Evolutionary conservation across 2,113 vertebrate genomes (phyloP), one percentile per base, ranked within the genome.

Genomic region (Mugil cephalus): DNA sequence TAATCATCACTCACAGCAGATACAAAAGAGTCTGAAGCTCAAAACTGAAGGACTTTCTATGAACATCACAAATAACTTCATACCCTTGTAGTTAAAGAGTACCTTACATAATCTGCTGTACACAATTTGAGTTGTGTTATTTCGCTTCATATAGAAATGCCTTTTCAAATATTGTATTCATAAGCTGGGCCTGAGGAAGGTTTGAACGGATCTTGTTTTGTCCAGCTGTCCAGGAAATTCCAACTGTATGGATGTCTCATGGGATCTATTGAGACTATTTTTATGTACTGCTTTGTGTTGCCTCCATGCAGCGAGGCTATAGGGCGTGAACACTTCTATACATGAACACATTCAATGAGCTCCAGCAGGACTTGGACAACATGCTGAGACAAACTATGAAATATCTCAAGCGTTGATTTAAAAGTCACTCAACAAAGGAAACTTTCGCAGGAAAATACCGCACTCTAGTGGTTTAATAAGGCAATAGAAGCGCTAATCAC

Each of bases 191-290:
- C 15, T 45, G 43, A 45, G n/a, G 15, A 15, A 6, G 12, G 35
- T 38, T 48, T 48, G 6, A 34, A 64, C 9, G 14, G 34, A 64
- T 18, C 36, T 4, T n/a, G 8, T 45, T 45, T 14, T 8, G 15
- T 45, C 15, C 79, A 87, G 76, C 85, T 82, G 77, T 82, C 34
- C 63, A 70, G 54, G 54, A 85, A 75, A 79, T 79, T 77, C 64
- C 18, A 77, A 45, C 19, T 55, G 8, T 10, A 34, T 63, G n/a
- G 24, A 14, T 0, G 10, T 59, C 74, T 64, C 54, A 17, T 11
- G 66, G 51, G 71, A 70, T 70, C 17, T 56, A 18, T 77, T 21
- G 2, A 30, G 8, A 39, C 47, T 79, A 74, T 82, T 70, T 82
- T 56, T 60, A 21, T 18, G 18, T 35, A 34, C 19, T 8, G 8